phyloP scores from a whole-genome alignment of 2,797 vertebrate species.

The Anableps anableps region DNA sequence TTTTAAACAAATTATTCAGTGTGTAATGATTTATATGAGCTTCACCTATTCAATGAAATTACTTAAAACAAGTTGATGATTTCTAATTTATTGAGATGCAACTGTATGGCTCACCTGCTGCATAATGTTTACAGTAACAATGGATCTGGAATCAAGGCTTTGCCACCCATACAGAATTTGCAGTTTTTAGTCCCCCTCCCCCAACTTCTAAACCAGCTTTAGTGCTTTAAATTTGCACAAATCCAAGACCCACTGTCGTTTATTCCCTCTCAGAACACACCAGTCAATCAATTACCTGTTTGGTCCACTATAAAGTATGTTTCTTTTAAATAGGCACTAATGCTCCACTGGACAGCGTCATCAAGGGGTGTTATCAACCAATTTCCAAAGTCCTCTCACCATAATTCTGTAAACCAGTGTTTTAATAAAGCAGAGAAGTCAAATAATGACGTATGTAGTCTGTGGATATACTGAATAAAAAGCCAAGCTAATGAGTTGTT shows the following conservation, averaged over 20 bases:
- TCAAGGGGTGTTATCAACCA: slow-evolving; percentile 6
- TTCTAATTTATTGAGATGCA: slow-evolving; percentile 32
- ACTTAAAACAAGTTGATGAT: not conserved
- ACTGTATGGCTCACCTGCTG: slow-evolving; percentile 19
- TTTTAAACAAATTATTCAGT: not conserved
- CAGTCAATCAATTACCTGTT: slow-evolving; percentile 54
- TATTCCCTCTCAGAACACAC: slow-evolving; percentile 10
- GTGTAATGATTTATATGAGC: not conserved
- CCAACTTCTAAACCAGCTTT: slow-evolving; percentile 15
- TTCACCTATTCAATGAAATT: not conserved
- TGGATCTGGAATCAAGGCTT: slow-evolving; percentile 51
- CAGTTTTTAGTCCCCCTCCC: not conserved
- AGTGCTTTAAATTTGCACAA: slow-evolving; percentile 27
- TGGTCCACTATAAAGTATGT: slow-evolving; percentile 70
- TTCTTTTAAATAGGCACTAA: slow-evolving; percentile 42
- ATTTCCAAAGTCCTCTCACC: slow-evolving; percentile 38
- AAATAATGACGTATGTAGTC: slow-evolving; percentile 38
- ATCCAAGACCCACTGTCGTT: slow-evolving; percentile 17
- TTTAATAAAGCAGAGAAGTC: slow-evolving; percentile 49
- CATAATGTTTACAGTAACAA: slow-evolving; percentile 27
- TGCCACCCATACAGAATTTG: slow-evolving; percentile 24
- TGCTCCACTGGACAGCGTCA: slow-evolving; percentile 21
- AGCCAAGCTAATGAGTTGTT: slow-evolving; percentile 40
- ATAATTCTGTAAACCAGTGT: slow-evolving; percentile 43
- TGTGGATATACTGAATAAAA: slow-evolving; percentile 29